Evolutionary conservation across 2,113 vertebrate species (phyloP).

Genomic region (Hirundichthys speculiger): DNA sequence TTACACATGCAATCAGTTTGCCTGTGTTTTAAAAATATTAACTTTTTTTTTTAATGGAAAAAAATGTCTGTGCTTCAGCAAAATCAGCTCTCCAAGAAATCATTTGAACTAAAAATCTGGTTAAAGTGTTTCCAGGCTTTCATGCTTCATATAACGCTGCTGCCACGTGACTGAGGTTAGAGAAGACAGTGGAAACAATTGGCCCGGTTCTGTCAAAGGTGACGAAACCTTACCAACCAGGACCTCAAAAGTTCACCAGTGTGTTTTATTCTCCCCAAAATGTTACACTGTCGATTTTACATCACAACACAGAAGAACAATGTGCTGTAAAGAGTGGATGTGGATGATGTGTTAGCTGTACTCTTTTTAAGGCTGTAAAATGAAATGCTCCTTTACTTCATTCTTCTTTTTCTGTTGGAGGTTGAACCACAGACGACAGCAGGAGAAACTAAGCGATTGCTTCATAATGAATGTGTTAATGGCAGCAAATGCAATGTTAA

Average conservation of each 20-base stretch:
- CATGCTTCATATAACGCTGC: background rate
- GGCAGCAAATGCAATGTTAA: constrained; percentile 36
- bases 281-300: background rate
- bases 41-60: too few species aligned
- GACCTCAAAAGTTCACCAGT: background rate
- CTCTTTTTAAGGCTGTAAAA: background rate
- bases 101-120: too few species aligned
- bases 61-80: too few species aligned
- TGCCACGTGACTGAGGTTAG: background rate
- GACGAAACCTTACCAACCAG: too few species aligned
- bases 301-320: too few species aligned
- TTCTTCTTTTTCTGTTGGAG: constrained; percentile 4
- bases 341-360: too few species aligned
- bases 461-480: constrained; percentile 43
- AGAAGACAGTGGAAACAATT: background rate
- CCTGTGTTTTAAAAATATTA: too few species aligned
- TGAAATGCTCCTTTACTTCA: background rate
- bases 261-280: background rate
- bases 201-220: background rate
- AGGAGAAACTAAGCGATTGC: constrained; percentile 26
- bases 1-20: rapidly evolving
- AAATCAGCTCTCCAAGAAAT: too few species aligned
- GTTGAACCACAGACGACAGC: background rate
- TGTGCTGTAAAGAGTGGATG: too few species aligned
- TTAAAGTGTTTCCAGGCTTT: background rate